Conservation (phyloP, 2,113 vertebrate genomes). For the Agapornis roseicollis region DNA sequence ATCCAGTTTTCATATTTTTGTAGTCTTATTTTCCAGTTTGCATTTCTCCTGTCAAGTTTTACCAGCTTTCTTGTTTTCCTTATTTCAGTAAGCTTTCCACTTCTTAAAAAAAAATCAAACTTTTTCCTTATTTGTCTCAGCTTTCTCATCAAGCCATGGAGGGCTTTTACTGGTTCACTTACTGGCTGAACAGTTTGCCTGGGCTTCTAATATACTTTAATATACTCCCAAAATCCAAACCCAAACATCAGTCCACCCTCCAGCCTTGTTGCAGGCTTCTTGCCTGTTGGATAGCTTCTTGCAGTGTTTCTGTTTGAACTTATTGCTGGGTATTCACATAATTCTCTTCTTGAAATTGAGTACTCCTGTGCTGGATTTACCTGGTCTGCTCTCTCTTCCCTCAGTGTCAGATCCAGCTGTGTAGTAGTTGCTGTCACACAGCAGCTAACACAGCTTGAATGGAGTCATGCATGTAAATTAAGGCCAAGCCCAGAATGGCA, state of each 20-base stretch:
- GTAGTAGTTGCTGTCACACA: not conserved
- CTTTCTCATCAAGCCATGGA: not conserved
- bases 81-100: not conserved
- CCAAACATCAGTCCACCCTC: not conserved
- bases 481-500: not conserved
- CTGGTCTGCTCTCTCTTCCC: not conserved
- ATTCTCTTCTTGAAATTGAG: not conserved
- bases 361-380: not conserved
- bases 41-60: not conserved
- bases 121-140: not conserved
- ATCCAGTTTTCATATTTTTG: not conserved
- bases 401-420: not conserved
- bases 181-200: not conserved
- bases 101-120: not conserved
- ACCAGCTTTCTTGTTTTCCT: not conserved
- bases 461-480: not conserved
- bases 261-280: not conserved
- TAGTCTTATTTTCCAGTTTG: not conserved
- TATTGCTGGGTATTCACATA: not conserved
- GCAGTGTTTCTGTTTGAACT: not conserved
- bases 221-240: fast-evolving
- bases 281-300: not conserved
- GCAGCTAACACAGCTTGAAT: not conserved
- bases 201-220: not conserved
- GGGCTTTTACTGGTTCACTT: not conserved